phyloP scores from a whole-genome alignment of 1,140 invertebrate species.

The Euura saliciscinereae region DNA sequence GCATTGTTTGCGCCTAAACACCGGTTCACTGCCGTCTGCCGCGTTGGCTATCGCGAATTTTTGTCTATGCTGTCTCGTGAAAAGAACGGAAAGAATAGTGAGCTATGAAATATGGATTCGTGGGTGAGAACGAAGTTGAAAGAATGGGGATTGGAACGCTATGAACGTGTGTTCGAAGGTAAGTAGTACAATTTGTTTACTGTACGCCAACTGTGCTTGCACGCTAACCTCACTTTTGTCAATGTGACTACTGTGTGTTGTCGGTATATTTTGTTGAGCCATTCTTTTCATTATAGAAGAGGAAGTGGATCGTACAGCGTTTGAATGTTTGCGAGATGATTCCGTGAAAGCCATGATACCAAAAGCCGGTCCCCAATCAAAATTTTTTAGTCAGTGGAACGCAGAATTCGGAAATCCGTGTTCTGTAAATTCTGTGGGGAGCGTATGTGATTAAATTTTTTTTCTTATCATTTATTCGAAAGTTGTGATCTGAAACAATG shows the following conservation, averaged over 20 bases:
- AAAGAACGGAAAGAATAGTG: neutral
- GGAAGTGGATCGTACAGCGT: too few relatives aligned
- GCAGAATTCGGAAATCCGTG: conserved; percentile 6
- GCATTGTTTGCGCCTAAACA: neutral
- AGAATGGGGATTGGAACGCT: too few relatives aligned
- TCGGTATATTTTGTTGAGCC: neutral
- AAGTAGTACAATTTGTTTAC: too few relatives aligned
- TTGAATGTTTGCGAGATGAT: conserved; percentile 9
- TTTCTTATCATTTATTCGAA: neutral
- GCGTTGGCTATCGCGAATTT: too few relatives aligned
- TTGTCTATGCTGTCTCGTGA: too few relatives aligned
- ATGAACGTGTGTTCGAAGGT: too few relatives aligned
- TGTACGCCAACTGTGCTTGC: too few relatives aligned
- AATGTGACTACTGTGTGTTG: neutral
- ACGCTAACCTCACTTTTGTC: too few relatives aligned
- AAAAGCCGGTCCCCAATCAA: conserved; percentile 15
- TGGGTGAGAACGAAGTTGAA: too few relatives aligned
- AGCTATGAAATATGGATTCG: too few relatives aligned
- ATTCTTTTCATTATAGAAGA: neutral
- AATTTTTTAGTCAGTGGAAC: conserved; percentile 15
- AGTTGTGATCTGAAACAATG: neutral
- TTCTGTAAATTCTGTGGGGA: neutral
- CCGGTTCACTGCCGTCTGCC: too few relatives aligned
- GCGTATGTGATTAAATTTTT: neutral
- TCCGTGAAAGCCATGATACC: conserved; percentile 2